These are phyloP conservation scores for Actinia tenebrosa DNA, from an alignment of 64 coral and sea anemone species.

Conservation along the genomic window DNA sequence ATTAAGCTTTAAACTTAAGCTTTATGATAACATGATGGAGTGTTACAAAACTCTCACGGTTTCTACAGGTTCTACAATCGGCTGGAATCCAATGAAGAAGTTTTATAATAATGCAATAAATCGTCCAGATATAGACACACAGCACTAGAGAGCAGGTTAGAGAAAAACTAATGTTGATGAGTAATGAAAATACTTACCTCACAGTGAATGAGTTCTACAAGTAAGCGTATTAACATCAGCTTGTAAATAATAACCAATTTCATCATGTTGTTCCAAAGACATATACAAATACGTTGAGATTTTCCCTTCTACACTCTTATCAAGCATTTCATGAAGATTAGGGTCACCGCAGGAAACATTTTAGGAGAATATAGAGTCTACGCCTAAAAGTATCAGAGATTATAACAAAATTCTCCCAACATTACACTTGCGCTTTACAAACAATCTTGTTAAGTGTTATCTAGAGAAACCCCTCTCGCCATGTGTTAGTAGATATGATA, in stretches of 20 bases:
- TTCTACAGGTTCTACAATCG: not conserved
- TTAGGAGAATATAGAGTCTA: not conserved
- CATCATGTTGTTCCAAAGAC: not conserved
- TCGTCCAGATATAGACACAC: not conserved
- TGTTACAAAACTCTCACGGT: not conserved
- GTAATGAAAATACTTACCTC: not conserved
- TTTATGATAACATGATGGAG: too few species aligned
- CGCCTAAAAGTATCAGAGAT: not conserved
- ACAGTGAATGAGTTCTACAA: not conserved
- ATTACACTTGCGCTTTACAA: not conserved
- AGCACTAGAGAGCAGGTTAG: not conserved
- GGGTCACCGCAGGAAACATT: not conserved
- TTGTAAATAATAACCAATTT: not conserved
- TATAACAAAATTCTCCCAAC: not conserved
- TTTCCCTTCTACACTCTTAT: not conserved
- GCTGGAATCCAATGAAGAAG: not conserved
- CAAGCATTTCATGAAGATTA: slow-evolving; percentile 2
- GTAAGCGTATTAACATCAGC: not conserved
- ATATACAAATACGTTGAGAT: slow-evolving; percentile 6
- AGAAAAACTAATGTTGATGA: too few species aligned
- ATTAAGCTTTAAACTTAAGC: too few species aligned
- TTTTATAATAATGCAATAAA: not conserved
- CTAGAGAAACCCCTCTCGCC: not conserved
- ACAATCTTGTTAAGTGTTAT: slow-evolving; percentile 2
- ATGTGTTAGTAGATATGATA: not conserved